A percentile compares a stretch with the other conserved stretches of the same genome.
Evolutionary conservation across 1,140 invertebrate species (phyloP).

Genomic region (Artemia franciscana): DNA sequence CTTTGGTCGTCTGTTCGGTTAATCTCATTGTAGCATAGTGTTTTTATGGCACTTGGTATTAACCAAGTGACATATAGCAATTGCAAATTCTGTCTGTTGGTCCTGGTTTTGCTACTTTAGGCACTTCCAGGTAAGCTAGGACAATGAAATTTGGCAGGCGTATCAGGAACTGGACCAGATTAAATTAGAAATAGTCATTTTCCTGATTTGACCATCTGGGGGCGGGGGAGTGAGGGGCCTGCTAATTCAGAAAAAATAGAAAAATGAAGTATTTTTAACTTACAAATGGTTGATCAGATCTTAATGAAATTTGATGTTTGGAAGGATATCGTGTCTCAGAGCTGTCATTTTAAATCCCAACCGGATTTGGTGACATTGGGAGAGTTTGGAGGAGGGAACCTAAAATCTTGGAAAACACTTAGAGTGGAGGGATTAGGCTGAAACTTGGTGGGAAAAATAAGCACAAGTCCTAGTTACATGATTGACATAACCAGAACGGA

Average conservation of each 20-base stretch:
- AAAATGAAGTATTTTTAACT: not conserved
- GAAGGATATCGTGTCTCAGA: not conserved
- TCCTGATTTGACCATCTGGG: not conserved
- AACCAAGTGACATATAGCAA: too few species aligned
- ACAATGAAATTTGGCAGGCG: not conserved
- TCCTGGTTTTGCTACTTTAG: not conserved
- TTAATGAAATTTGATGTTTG: not conserved
- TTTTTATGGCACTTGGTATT: too few species aligned
- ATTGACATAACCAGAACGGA: too few species aligned
- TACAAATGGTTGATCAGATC: not conserved
- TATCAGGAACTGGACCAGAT: not conserved
- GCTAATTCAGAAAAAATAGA: not conserved
- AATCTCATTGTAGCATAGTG: too few species aligned
- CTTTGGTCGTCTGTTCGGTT: too few species aligned
- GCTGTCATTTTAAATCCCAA: not conserved
- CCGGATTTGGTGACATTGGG: not conserved
- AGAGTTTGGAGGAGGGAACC: not conserved
- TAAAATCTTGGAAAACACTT: too few species aligned
- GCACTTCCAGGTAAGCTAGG: not conserved
- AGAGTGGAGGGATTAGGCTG: too few species aligned
- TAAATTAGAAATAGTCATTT: not conserved
- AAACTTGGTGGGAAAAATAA: too few species aligned
- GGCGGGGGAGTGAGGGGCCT: not conserved
- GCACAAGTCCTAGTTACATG: too few species aligned
- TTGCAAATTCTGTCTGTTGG: not conserved